Conservation (phyloP, 2,113 vertebrate species). For the Eulemur rufifrons region DNA sequence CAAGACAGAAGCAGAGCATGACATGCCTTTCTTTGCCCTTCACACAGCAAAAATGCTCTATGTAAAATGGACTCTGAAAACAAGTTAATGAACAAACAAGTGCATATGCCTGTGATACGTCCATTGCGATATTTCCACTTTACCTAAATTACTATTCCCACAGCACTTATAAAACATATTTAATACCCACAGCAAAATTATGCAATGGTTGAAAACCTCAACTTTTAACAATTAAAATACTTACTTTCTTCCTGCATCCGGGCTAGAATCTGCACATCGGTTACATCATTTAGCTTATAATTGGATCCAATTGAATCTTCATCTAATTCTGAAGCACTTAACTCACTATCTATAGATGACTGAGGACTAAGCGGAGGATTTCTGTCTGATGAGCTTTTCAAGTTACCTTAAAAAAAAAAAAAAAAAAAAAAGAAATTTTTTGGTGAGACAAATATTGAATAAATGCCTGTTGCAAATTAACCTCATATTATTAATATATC, state of each 20-base stretch:
- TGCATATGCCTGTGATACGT: not conserved
- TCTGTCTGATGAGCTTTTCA: slow-evolving; percentile 91
- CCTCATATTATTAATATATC: not conserved
- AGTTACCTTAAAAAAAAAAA: slow-evolving; percentile 87
- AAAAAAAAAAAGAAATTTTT: slow-evolving; percentile 8
- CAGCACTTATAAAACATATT: not conserved
- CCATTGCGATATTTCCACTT: not conserved
- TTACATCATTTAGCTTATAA: slow-evolving; percentile 98
- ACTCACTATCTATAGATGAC: slow-evolving; percentile 97
- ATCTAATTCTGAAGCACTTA: slow-evolving; percentile 99
- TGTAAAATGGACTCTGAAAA: not conserved
- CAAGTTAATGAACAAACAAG: not conserved
- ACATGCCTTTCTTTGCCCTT: not conserved
- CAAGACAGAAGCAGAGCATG: not conserved
- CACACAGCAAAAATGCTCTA: not conserved
- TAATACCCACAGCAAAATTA: slow-evolving; percentile 28
- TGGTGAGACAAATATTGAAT: slow-evolving; percentile 45
- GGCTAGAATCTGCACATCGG: slow-evolving; percentile 97
- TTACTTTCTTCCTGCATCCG: slow-evolving; percentile 99
- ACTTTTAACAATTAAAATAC: slow-evolving; percentile 76
- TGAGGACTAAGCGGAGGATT: slow-evolving; percentile 95
- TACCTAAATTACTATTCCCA: not conserved
- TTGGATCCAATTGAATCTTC: slow-evolving; percentile 98
- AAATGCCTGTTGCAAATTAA: slow-evolving; percentile 44
- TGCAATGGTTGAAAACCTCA: not conserved